phyloP scores from a whole-genome alignment of 2,113 vertebrate species.

The Andinoacara biseriatus region DNA sequence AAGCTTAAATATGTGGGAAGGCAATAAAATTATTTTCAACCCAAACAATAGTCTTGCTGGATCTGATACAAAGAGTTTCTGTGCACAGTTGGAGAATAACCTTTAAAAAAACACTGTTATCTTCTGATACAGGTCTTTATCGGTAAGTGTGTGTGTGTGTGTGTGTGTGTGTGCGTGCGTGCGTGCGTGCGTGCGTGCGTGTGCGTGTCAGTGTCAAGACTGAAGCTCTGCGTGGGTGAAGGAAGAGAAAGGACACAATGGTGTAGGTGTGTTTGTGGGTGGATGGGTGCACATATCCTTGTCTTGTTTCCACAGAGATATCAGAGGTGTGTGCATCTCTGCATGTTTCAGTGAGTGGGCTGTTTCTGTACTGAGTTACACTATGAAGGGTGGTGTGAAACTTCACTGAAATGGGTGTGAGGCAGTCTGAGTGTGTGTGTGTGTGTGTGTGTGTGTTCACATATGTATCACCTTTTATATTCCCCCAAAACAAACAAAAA shows the following conservation, averaged over 20 bases:
- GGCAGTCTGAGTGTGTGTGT: not conserved
- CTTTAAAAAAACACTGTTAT: constrained; percentile 25
- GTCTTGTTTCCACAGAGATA: constrained; percentile 10
- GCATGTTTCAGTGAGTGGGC: constrained; percentile 29
- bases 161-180: not conserved
- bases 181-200: not conserved
- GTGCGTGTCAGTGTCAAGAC: not conserved
- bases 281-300: constrained; percentile 23
- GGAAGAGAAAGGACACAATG: not conserved
- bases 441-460: not conserved
- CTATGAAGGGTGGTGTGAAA: constrained; percentile 14
- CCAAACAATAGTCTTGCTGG: not conserved
- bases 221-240: constrained; percentile 2
- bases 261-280: constrained; percentile 22
- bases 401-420: not conserved
- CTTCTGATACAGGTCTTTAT: constrained; percentile 25
- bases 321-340: constrained; percentile 30
- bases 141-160: not conserved
- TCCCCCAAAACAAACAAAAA: not conserved
- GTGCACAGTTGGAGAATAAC: constrained; percentile 11
- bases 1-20: not conserved
- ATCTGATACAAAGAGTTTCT: constrained; percentile 9
- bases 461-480: not conserved
- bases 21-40: not conserved
- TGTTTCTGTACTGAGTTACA: not conserved